phyloP scores from a whole-genome alignment of 2,888 invertebrate species.

The Harmothoe impar region DNA sequence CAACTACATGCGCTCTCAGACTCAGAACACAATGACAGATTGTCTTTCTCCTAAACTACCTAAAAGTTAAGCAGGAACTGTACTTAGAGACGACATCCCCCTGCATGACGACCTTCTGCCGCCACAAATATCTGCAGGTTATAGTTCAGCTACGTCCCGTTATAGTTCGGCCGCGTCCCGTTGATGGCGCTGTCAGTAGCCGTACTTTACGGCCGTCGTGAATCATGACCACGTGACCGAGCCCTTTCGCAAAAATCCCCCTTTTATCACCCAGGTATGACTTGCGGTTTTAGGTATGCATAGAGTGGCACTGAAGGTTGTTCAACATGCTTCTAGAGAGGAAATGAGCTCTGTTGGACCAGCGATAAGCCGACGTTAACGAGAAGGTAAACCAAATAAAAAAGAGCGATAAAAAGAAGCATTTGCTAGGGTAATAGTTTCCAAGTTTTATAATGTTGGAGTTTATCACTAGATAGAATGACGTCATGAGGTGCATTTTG shows the following conservation, averaged over 20 bases:
- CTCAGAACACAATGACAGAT: no score
- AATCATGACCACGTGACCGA: slow-evolving; percentile 15
- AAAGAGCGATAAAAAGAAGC: not conserved
- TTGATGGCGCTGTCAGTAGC: slow-evolving; percentile 15
- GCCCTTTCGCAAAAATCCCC: not conserved
- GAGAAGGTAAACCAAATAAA: slow-evolving; percentile 3
- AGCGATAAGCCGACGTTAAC: not conserved
- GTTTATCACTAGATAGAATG: no score
- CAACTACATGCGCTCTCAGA: no score
- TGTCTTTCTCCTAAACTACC: no score
- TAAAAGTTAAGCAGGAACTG: not conserved
- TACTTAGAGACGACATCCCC: not conserved
- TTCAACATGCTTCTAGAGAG: not conserved
- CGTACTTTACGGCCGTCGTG: not conserved
- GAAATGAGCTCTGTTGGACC: slow-evolving; percentile 21
- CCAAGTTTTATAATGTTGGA: no score
- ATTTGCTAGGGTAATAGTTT: no score
- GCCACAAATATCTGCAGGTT: not conserved
- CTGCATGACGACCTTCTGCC: not conserved
- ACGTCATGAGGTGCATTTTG: no score
- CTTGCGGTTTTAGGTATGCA: slow-evolving; percentile 13
- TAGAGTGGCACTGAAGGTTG: not conserved
- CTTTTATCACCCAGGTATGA: not conserved
- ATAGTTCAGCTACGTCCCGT: not conserved
- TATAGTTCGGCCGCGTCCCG: not conserved